Evolutionary conservation across 2,888 invertebrate genomes (phyloP), one percentile per base, ranked within the genome.

Genomic region (Tetropium fuscum): DNA sequence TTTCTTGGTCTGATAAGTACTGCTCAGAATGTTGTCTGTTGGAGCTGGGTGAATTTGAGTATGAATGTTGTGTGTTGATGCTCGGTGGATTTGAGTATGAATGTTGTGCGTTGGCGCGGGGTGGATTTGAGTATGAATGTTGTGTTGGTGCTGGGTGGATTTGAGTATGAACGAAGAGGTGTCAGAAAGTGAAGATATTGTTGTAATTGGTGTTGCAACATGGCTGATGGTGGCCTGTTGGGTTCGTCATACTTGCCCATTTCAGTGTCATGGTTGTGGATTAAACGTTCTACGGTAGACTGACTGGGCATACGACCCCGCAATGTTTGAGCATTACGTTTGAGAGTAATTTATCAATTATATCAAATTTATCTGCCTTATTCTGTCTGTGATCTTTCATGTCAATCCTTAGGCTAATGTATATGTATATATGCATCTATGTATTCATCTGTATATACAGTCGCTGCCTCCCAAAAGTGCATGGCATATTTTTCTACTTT

Each of bases 351-450:
- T 40, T 40, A 40, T 25, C 51, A 22, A 40, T 38, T 25, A 51
- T 51, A 27, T 51, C 40, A 40, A 51, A 51, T 38, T 51, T 15
- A 34, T 51, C 51, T 15, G 40, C 25, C 18, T 18, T 51, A 19
- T 49, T 49, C 40, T n/a, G n/a, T n/a, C n/a, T 40, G 38, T 25
- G 51, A 51, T 51, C 16, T 16, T 51, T 40, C 51, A 40, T 51
- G 51, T 40, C 40, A 40, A 51, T 51, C 25, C 25, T 51, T 51
- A 51, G 38, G 25, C n/a, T n/a, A n/a, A n/a, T n/a, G n/a, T n/a
- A n/a, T n/a, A n/a, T n/a, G n/a, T n/a, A n/a, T n/a, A n/a, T n/a
- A n/a, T n/a, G n/a, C n/a, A n/a, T n/a, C n/a, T n/a, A n/a, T n/a
- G n/a, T n/a, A n/a, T n/a, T n/a, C n/a, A n/a, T n/a, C n/a, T n/a